Base-by-base conservation (phyloP, 2,888 invertebrate genomes). In the Brassicogethes aeneus region DNA sequence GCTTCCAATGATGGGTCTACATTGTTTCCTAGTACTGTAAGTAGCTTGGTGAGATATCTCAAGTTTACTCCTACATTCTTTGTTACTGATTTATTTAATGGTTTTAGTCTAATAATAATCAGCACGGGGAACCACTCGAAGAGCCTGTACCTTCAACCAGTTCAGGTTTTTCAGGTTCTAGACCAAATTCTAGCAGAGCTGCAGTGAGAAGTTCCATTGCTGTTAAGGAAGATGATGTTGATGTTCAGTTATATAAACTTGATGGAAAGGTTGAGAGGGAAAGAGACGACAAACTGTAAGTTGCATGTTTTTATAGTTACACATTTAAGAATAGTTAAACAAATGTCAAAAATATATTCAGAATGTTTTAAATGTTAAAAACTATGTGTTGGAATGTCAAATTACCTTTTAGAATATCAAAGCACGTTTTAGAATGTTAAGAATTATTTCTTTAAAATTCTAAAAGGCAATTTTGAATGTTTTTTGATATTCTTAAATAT, bases 221-320 rank as follows among this genome's bases (percentile, higher is more conserved):
- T 47, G 64, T 80, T 15, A 65, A 69, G n/a, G 91, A 93, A 64
- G 94, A 96, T 69, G 89, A 89, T 36, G 89, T 96, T 2, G 96
- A 96, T 66, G 68, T 80, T 34, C 73, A 79, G 47, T 70, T 96
- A 15, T 80, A 82, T 60, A 85, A 85, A 64, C 67, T 82, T 50
- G 86, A 91, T 68, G 96, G 96, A 14, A 84, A 83, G 62, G 90
- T 97, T 54, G 79, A 90, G 57, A 77, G 94, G 48, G 76, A 82
- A 55, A 75, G 85, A 53, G 93, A 95, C 73, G 85, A 85, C 45
- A 92, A 92, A 74, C 71, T 91, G 87, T 92, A 72, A 77, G 36
- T 29, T 40, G 37, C 42, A 38, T 45, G 42, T 51, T 36, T 7
- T 36, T 36, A 31, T 37, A n/a, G 12, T 3, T 10, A 30, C 29